A percentile compares a stretch with the other conserved stretches of the same genome.
phyloP scores from a whole-genome alignment of 2,113 vertebrate genomes.

The Psittacula cyanocephala region DNA sequence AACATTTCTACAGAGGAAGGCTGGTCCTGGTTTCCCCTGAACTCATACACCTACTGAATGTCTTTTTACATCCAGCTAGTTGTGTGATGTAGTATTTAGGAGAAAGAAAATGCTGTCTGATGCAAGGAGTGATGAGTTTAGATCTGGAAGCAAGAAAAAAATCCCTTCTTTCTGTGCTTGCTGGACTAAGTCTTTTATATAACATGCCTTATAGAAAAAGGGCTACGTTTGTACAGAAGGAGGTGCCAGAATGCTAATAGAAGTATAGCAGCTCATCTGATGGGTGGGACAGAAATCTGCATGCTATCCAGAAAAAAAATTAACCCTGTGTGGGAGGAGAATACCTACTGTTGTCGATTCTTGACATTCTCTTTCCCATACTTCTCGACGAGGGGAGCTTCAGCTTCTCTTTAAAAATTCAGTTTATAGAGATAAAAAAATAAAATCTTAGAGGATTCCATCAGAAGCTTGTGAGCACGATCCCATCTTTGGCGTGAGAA shows the following conservation, averaged over 20 bases:
- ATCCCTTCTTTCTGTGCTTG: not conserved
- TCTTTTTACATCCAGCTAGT: not conserved
- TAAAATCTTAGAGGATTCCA: not conserved
- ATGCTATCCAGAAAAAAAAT: not conserved
- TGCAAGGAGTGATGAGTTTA: not conserved
- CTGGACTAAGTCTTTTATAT: not conserved
- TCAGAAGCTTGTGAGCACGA: not conserved
- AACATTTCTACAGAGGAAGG: not conserved
- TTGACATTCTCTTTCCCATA: not conserved
- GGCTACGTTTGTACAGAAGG: constrained; percentile 12
- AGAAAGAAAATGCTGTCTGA: not conserved
- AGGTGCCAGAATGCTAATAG: constrained; percentile 41
- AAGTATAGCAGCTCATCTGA: constrained; percentile 27
- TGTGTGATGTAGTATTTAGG: not conserved
- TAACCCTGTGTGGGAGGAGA: not conserved
- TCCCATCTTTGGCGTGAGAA: not conserved
- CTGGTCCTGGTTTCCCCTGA: not conserved
- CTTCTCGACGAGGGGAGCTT: not conserved
- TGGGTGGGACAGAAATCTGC: constrained; percentile 16
- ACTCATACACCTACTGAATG: not conserved
- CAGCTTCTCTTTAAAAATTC: not conserved
- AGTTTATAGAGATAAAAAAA: not conserved
- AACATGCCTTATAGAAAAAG: not conserved
- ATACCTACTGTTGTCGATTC: not conserved
- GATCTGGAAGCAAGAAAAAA: not conserved